Percentiles rank a stretch among this genome's conserved stretches.
Evolutionary conservation across 2,797 vertebrate species (phyloP).

Genomic region (Tinamus major): DNA sequence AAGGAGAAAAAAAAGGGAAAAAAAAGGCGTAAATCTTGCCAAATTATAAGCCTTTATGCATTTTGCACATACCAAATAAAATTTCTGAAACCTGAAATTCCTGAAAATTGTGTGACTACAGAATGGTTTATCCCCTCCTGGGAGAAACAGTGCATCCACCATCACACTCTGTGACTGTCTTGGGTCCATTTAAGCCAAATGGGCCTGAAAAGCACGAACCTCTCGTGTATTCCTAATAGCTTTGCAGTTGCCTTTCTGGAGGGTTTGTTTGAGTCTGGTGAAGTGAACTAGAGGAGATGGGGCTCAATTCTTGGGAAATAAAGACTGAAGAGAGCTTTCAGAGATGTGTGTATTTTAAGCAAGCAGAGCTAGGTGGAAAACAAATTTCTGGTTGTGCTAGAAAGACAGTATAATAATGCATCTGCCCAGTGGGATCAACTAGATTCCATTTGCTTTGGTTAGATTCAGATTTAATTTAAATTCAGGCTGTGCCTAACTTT

Average conservation of each 20-base stretch:
- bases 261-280: neutral
- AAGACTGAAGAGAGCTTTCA: neutral
- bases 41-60: slow-evolving; percentile 6
- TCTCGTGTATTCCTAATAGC: neutral
- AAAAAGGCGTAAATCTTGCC: slow-evolving; percentile 38
- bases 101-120: neutral
- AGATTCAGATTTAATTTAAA: neutral
- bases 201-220: neutral
- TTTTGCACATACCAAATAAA: slow-evolving; percentile 22
- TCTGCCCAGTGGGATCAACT: neutral
- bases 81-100: neutral
- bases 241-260: neutral
- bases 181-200: neutral
- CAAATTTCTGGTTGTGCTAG: neutral
- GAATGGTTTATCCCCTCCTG: neutral
- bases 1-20: neutral
- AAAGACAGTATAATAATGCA: neutral
- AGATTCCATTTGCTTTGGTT: neutral
- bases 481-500: neutral
- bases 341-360: neutral
- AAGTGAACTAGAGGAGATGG: neutral
- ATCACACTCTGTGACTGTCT: neutral
- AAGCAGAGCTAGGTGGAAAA: neutral
- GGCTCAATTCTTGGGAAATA: neutral
- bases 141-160: neutral